These are phyloP conservation scores for Drosophila falleni DNA, from an alignment of 2,888 invertebrate genomes.

Conservation along the genomic window DNA sequence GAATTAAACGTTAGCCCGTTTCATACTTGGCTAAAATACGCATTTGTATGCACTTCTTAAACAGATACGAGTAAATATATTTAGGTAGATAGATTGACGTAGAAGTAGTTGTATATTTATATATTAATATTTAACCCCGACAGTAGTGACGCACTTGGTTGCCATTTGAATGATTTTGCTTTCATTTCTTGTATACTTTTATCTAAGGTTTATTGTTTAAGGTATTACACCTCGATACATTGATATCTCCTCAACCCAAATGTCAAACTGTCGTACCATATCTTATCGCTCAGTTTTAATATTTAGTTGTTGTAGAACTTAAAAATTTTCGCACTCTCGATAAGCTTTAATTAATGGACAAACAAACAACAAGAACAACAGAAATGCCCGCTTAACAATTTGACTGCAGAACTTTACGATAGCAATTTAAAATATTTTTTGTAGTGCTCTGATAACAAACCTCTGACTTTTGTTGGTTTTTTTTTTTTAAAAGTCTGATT, in stretches of 20 bases:
- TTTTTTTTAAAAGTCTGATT: constrained; percentile 29
- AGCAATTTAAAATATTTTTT: background rate
- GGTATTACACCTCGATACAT: constrained; percentile 29
- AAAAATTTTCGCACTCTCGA: constrained; percentile 51
- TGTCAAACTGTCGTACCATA: constrained; percentile 41
- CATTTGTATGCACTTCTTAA: constrained; percentile 65
- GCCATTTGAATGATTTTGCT: constrained; percentile 41
- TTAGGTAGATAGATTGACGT: background rate
- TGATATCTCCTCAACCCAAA: constrained; percentile 1
- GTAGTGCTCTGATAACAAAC: constrained; percentile 35
- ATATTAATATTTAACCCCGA: constrained; percentile 27
- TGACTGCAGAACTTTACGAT: constrained; percentile 32
- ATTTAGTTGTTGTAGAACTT: constrained; percentile 51
- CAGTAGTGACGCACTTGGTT: constrained; percentile 48
- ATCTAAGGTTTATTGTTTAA: constrained; percentile 22
- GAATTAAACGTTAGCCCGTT: constrained; percentile 13
- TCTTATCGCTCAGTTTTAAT: constrained; percentile 53
- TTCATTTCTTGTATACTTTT: constrained; percentile 32
- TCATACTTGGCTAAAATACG: constrained; percentile 36
- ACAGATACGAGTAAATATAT: constrained; percentile 7
- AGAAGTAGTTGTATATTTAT: constrained; percentile 5
- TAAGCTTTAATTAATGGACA: constrained; percentile 52
- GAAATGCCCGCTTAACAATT: constrained; percentile 14
- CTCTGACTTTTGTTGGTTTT: background rate
- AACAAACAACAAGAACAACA: constrained; percentile 1